Base-by-base conservation (phyloP, 2,797 vertebrate genomes). In the Falco peregrinus region DNA sequence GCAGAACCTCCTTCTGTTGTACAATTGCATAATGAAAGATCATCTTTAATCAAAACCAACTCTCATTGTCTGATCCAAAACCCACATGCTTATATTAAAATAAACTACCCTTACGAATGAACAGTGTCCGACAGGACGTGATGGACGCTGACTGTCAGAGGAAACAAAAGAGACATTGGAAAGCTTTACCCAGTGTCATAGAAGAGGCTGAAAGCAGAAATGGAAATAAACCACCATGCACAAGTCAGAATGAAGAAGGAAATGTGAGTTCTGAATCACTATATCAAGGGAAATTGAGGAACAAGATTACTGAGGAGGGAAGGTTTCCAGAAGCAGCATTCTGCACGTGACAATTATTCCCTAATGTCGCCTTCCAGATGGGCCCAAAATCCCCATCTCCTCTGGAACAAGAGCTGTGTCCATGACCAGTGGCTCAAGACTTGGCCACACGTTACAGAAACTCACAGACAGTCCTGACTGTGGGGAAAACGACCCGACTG, bases 261-360 rank as follows among this genome's bases (percentile, higher is more conserved):
- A 93, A 78, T 10, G 22, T 54, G 50, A 93, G 43, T 79, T 95
- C 61, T 88, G 54, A 73, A 71, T 91, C 79, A 88, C 12, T 75
- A 84, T 64, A 78, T 84, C 37, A 76, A 73, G 59, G 77, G 70
- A 81, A 33, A 76, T 21, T 4, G 0, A 87, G 59, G 16, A 94
- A 84, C 19, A 8, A 29, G 60, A 48, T 8, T 74, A 28, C 31
- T 37, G 61, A 78, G 26, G 24, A 77, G 13, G 22, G 57, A 75
- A 90, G n/a, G 22, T 69, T 95, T 95, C 61, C 91, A 92, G 64
- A 89, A 93, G 57, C 15, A 89, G n/a, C 15, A 21, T 10, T 20
- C 26, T 71, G 39, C 41, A 81, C 43, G 16, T 6, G 33, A n/a
- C 41, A 88, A 17, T 63, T 78, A 67, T 59, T 86, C 63, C 74